Base-by-base conservation (phyloP, 2,797 vertebrate species). In the Euthynnus affinis region DNA sequence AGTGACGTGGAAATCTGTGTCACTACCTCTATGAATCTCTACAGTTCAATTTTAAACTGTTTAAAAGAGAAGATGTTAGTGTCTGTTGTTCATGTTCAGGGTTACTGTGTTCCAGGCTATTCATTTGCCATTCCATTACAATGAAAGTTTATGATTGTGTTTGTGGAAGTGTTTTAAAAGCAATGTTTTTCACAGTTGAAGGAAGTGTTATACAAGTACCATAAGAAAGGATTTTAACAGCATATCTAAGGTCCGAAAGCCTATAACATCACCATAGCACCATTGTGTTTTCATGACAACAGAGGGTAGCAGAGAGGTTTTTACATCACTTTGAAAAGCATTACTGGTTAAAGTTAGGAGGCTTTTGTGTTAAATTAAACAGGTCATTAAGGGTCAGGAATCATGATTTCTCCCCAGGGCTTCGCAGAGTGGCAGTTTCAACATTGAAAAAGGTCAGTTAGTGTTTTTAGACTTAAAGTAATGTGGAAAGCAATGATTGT, bases 401-500 rank as follows among this genome's bases (percentile, higher is more conserved):
- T 72, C 57, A 60, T 44, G 44, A 51, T 63, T 78, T 76, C n/a
- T 61, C 76, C 83, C 71, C 14, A 1, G 51, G 87, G 66, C 61
- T 23, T 78, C 20, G 68, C 65, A 68, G 17, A 76, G 52, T 70
- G 2, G 32, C 68, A 42, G 74, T 23, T 60, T 22, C 2, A 1
- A 44, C 49, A 58, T 32, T 22, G 14, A 59, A 52, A 82, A 71
- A 68, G 29, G 70, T 83, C 72, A 76, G 27, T 83, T 72, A 63
- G 32, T 52, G 51, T 71, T 81, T 87, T 76, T 59, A 56, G 61
- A 48, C 64, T 63, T 60, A 62, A 80, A 72, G 63, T 73, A 80
- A 88, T 82, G 83, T 70, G 81, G 80, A 90, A 90, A 88, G 42
- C 58, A 82, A 76, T 76, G 81, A 90, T 76, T 80, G n/a, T 71